Conservation (phyloP, 2,797 vertebrate genomes). For the Eulemur albifrons region DNA sequence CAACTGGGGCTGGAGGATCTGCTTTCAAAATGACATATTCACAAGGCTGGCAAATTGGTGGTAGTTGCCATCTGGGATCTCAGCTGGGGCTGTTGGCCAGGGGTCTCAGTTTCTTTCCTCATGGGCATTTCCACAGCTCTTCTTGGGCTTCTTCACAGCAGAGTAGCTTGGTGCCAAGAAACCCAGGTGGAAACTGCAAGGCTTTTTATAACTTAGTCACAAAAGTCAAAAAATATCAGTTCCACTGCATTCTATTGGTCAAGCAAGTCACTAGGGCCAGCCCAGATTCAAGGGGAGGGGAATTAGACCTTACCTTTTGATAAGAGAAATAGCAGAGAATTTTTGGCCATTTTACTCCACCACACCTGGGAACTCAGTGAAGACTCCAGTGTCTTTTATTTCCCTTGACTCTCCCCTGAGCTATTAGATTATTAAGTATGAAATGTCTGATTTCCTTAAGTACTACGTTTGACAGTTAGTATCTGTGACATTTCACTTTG, state of each 20-base stretch:
- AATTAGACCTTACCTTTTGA: neutral
- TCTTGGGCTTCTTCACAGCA: neutral
- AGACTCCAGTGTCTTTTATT: neutral
- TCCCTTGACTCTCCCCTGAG: neutral
- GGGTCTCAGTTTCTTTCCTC: neutral
- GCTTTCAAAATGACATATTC: neutral
- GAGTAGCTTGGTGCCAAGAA: neutral
- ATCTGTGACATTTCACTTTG: too few species aligned
- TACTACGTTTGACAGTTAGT: too few species aligned
- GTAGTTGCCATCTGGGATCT: neutral
- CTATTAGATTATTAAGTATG: neutral
- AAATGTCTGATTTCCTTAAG: too few species aligned
- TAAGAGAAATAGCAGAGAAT: neutral
- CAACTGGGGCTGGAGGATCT: neutral
- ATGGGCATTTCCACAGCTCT: neutral
- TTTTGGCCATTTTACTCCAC: neutral
- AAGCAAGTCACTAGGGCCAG: neutral
- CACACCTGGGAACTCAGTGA: neutral
- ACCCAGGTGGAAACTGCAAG: neutral
- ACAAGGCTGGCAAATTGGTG: neutral
- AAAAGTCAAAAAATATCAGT: neutral
- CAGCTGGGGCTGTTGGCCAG: neutral
- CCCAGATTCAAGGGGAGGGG: neutral
- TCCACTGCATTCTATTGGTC: neutral
- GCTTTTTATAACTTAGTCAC: neutral